phyloP scores from a whole-genome alignment of 2,797 vertebrate species.

The Manis javanica region DNA sequence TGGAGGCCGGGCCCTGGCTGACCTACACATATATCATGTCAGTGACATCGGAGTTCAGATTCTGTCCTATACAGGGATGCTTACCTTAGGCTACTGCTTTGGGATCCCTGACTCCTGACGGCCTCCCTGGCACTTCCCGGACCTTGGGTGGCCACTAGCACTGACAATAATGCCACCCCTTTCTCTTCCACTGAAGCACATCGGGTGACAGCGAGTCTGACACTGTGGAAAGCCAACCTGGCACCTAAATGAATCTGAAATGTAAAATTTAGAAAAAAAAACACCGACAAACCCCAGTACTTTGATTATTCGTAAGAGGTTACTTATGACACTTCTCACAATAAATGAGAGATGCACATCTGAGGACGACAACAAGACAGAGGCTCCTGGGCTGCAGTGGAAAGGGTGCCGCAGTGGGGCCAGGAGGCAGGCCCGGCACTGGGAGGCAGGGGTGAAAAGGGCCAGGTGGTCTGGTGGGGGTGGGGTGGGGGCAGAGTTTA shows the following conservation, averaged over 20 bases:
- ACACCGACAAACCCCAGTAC: not conserved
- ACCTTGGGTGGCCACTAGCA: not conserved
- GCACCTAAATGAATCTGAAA: not conserved
- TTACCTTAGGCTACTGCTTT: not conserved
- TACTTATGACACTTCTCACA: not conserved
- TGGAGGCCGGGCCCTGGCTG: not conserved
- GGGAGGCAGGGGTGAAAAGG: not conserved
- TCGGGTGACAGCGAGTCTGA: not conserved
- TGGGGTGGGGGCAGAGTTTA: no score
- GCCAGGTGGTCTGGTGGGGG: not conserved
- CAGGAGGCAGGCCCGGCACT: fast-evolving
- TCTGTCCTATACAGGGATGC: not conserved
- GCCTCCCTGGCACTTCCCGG: fast-evolving
- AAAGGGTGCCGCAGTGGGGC: fast-evolving
- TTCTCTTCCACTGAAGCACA: not conserved
- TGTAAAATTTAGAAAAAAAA: not conserved
- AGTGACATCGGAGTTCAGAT: fast-evolving
- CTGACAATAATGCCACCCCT: no score
- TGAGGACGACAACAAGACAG: not conserved
- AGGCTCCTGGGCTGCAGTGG: not conserved
- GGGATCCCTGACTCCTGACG: not conserved
- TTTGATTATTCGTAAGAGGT: not conserved
- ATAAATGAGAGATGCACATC: not conserved
- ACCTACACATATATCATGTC: fast-evolving
- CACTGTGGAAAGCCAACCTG: not conserved